These are phyloP conservation scores for Chironex yamaguchii DNA, from an alignment of 30 jellyfish, hydroid and myxozoan genomes.

Conservation along the genomic window DNA sequence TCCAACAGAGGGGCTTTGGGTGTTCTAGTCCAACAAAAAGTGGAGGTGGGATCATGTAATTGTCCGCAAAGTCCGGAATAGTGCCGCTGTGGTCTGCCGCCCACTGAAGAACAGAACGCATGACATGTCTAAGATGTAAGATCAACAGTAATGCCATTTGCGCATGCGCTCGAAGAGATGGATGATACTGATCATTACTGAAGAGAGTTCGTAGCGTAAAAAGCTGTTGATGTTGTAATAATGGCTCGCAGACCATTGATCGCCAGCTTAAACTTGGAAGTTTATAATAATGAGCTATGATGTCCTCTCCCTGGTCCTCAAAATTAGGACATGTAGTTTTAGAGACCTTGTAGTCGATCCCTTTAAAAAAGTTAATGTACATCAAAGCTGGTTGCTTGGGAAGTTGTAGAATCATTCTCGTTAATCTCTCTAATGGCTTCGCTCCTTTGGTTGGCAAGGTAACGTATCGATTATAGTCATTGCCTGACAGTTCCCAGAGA, in stretches of 20 bases:
- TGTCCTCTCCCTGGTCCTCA: conserved; percentile 98
- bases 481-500: conserved; percentile 96
- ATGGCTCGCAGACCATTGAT: conserved; percentile 96
- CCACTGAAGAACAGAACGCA: conserved; percentile 96
- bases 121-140: conserved; percentile 96
- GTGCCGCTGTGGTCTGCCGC: conserved; percentile 89
- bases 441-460: conserved; percentile 97
- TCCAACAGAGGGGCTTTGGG: conserved; percentile 98
- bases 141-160: conserved; percentile 88
- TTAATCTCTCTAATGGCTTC: conserved; percentile 90
- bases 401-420: conserved; percentile 89
- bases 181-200: conserved; percentile 96
- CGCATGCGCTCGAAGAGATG: conserved; percentile 97
- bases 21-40: conserved; percentile 90
- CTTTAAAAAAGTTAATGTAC: conserved; percentile 93
- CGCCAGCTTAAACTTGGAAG: conserved; percentile 97
- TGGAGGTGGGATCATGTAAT: conserved; percentile 85
- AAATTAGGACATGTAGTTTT: conserved; percentile 86
- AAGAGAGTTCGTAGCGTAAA: conserved; percentile 77
- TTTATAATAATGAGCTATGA: conserved; percentile 91
- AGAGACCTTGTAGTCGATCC: conserved; percentile 89
- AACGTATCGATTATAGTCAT: conserved; percentile 91
- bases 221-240: conserved; percentile 67
- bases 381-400: conserved; percentile 92
- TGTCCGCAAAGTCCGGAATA: conserved; percentile 70